Evolutionary conservation across 64 coral and sea anemone genomes (phyloP).

Genomic region (Hydrozoanthus tunicans): DNA sequence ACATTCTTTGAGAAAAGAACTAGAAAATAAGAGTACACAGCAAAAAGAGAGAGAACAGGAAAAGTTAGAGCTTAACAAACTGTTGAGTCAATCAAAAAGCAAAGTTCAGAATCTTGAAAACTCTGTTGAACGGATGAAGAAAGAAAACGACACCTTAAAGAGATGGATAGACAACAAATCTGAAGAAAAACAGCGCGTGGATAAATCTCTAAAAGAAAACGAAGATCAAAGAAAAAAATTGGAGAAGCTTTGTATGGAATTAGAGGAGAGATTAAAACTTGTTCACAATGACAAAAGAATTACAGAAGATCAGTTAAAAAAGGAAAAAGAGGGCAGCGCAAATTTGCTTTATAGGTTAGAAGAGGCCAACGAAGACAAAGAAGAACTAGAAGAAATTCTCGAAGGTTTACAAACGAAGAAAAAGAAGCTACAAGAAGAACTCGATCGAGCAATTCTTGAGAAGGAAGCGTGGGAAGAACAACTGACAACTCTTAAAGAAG

Average conservation of each 20-base stretch:
- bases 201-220: constrained; percentile 49
- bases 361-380: constrained; percentile 69
- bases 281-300: constrained; percentile 47
- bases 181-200: constrained; percentile 41
- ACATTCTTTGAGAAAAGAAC: constrained; percentile 11
- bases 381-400: constrained; percentile 71
- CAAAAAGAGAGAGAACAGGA: neutral
- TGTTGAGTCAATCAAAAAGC: constrained; percentile 3
- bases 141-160: constrained; percentile 46
- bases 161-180: constrained; percentile 51
- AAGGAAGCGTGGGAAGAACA: constrained; percentile 68
- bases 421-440: constrained; percentile 68
- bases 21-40: constrained; percentile 5
- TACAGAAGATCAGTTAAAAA: constrained; percentile 45
- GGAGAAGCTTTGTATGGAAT: constrained; percentile 29
- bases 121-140: constrained; percentile 15
- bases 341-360: constrained; percentile 42
- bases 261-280: constrained; percentile 48
- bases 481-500: constrained; percentile 24
- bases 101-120: constrained; percentile 28
- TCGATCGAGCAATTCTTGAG: constrained; percentile 62
- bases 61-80: neutral
- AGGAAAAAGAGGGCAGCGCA: constrained; percentile 34
- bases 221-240: constrained; percentile 65
- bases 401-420: constrained; percentile 64